Percentiles rank a stretch among this genome's conserved stretches.
These are phyloP conservation scores for Brachyalestes nurse DNA, from an alignment of 2,797 vertebrate genomes.

Conservation along the genomic window DNA sequence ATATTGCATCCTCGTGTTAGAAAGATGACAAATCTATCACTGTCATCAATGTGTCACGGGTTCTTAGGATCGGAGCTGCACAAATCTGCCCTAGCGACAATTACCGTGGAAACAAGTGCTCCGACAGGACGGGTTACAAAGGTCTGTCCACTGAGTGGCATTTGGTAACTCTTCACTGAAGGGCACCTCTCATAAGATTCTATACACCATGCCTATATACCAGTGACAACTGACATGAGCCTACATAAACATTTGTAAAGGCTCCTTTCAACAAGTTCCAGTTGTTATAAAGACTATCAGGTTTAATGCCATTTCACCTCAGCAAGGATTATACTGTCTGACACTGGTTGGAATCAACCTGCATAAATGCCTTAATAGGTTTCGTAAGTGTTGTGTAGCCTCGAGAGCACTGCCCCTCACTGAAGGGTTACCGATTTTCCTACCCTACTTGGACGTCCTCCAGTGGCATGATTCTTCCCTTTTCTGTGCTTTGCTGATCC, in stretches of 20 bases:
- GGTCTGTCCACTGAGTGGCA: constrained; percentile 70
- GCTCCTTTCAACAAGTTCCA: too few species aligned
- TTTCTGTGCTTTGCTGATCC: not conserved
- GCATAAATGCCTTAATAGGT: too few species aligned
- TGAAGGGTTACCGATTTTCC: constrained; percentile 48
- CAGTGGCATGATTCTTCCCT: not conserved
- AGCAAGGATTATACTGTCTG: too few species aligned
- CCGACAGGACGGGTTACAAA: constrained; percentile 72
- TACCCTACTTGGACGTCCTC: constrained; percentile 41
- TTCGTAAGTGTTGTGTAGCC: too few species aligned
- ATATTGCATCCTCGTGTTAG: constrained; percentile 63
- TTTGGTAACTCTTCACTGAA: not conserved
- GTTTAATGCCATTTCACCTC: too few species aligned
- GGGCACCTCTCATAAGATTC: too few species aligned
- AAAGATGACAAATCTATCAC: constrained; percentile 77
- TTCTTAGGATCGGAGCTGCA: constrained; percentile 69
- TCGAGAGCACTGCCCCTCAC: too few species aligned
- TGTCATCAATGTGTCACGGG: constrained; percentile 76
- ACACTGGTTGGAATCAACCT: too few species aligned
- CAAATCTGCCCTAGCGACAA: constrained; percentile 72
- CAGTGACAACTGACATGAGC: too few species aligned
- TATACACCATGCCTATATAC: too few species aligned
- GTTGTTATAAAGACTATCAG: too few species aligned
- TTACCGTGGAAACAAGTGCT: constrained; percentile 74
- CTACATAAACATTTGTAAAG: too few species aligned